phyloP scores from a whole-genome alignment of 2,113 vertebrate species.

The Otus sunia region DNA sequence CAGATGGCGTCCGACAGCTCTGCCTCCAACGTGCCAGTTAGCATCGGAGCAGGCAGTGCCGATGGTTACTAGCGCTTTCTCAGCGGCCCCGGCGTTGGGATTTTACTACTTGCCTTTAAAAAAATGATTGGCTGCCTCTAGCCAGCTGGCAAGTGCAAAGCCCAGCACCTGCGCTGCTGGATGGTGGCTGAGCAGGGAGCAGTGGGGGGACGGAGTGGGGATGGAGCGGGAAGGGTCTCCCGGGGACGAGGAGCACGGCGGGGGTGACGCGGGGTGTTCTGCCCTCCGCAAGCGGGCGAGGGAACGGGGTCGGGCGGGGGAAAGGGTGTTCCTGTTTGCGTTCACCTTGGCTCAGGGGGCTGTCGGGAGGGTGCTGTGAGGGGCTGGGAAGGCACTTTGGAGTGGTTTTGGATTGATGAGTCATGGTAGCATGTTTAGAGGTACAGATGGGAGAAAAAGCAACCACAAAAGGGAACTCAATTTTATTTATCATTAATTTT shows the following conservation, averaged over 20 bases:
- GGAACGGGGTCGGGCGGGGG: neutral
- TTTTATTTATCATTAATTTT: conserved; percentile 75
- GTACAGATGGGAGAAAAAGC: conserved; percentile 50
- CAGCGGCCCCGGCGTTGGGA: neutral
- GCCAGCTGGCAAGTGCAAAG: neutral
- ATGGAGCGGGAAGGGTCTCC: neutral
- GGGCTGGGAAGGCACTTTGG: neutral
- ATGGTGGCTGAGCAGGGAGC: neutral
- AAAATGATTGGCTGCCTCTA: neutral
- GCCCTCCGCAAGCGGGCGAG: neutral
- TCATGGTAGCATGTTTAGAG: neutral
- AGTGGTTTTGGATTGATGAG: neutral
- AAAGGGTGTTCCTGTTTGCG: neutral
- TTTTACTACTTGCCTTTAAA: neutral
- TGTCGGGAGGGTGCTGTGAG: neutral
- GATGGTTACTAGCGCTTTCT: neutral
- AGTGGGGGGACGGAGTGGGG: no score
- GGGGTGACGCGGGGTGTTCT: neutral
- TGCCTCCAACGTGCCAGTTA: neutral
- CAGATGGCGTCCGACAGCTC: neutral
- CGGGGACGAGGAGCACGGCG: neutral
- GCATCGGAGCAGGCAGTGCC: neutral
- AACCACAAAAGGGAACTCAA: conserved; percentile 20
- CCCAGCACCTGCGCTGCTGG: neutral
- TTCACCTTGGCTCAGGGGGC: conserved; percentile 4